A percentile compares a stretch with the other conserved stretches of the same genome.
Evolutionary conservation across 2,113 vertebrate species (phyloP).

Genomic region (Proterorhinus semilunaris): DNA sequence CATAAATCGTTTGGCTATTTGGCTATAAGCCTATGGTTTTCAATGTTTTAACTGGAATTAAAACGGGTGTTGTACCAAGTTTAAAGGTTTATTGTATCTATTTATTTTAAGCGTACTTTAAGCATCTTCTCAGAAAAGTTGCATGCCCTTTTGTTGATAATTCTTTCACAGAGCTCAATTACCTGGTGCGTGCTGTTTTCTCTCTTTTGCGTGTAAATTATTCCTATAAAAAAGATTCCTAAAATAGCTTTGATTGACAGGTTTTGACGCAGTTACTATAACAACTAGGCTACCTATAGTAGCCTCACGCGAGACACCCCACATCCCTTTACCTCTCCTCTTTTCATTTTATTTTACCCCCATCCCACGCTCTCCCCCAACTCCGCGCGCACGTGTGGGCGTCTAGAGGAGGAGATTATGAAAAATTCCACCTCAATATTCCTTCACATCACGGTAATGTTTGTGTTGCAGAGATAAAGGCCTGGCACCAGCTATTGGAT

Average conservation of each 20-base stretch:
- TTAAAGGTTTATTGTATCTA: too few species aligned
- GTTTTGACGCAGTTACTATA: constrained; percentile 74
- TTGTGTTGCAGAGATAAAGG: constrained; percentile 60
- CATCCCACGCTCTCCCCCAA: constrained; percentile 40
- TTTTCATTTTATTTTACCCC: constrained; percentile 51
- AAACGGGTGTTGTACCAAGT: too few species aligned
- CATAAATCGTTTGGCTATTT: background rate
- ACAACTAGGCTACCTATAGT: constrained; percentile 66
- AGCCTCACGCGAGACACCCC: constrained; percentile 53
- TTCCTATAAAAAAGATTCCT: constrained; percentile 51
- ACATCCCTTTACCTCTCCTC: constrained; percentile 34
- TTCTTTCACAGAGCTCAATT: constrained; percentile 34
- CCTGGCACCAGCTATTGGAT: constrained; percentile 62
- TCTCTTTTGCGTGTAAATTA: background rate
- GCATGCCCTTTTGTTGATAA: constrained; percentile 36
- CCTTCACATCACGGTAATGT: constrained; percentile 56
- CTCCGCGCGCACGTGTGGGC: constrained; percentile 58
- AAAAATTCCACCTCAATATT: constrained; percentile 67
- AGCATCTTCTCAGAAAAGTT: constrained; percentile 16
- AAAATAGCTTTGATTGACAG: constrained; percentile 74
- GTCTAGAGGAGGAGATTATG: constrained; percentile 66
- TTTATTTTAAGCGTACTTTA: too few species aligned
- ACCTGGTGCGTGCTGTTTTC: constrained; percentile 17
- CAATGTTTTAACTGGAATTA: too few species aligned
- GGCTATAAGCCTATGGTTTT: too few species aligned